These are phyloP conservation scores for Batillaria attramentaria DNA, from an alignment of 1,140 invertebrate genomes.

Conservation along the genomic window DNA sequence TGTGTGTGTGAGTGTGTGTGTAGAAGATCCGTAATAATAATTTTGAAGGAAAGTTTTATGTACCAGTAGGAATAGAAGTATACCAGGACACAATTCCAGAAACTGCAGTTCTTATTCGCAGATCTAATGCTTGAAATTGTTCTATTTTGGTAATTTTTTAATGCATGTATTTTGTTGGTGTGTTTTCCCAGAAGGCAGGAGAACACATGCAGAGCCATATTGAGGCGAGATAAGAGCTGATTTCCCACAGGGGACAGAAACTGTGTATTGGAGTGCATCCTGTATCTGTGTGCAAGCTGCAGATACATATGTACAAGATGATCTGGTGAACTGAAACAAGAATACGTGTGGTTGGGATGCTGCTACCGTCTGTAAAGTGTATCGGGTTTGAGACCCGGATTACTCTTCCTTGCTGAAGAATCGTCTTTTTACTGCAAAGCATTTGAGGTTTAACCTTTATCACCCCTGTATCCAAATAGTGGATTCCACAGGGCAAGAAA, in stretches of 20 bases:
- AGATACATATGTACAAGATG: too few species aligned
- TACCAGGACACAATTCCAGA: background rate
- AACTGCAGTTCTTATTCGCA: background rate
- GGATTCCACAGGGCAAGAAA: too few species aligned
- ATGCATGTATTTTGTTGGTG: background rate
- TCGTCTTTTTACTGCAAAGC: too few species aligned
- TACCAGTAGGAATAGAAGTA: background rate
- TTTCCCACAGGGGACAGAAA: background rate
- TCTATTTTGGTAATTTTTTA: background rate
- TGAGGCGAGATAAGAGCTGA: background rate
- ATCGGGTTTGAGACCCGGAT: too few species aligned
- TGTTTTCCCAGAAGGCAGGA: conserved; percentile 24
- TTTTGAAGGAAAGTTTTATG: background rate
- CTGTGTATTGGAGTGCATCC: too few species aligned
- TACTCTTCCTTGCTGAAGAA: too few species aligned
- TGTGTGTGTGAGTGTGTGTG: background rate
- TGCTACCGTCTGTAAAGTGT: too few species aligned
- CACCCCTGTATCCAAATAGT: too few species aligned
- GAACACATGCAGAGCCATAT: conserved; percentile 23
- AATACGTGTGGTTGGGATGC: too few species aligned
- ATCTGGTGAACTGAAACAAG: too few species aligned
- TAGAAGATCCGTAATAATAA: background rate
- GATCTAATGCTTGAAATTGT: background rate
- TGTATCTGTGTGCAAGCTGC: too few species aligned
- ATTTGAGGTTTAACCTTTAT: too few species aligned